Percentiles rank a stretch among this genome's conserved stretches.
phyloP scores from a whole-genome alignment of 2,888 invertebrate genomes.

The Podabrus alpinus region DNA sequence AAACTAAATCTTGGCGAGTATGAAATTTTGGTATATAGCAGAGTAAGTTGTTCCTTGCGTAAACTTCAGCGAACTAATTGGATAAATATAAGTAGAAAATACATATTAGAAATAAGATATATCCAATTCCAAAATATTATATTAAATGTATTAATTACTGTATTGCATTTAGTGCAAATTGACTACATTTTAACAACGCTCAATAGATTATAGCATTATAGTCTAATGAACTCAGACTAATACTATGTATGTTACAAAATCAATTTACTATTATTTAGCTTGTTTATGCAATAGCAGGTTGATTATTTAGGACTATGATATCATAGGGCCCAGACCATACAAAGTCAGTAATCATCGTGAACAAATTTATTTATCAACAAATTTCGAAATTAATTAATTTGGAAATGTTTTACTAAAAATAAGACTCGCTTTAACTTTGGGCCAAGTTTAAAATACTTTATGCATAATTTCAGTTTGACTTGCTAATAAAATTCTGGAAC shows the following conservation, averaged over 20 bases:
- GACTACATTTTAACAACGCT: neutral
- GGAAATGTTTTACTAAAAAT: neutral
- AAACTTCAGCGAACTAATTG: neutral
- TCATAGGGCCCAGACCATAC: neutral
- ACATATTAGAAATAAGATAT: neutral
- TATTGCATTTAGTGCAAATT: neutral
- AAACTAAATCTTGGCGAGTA: too few relatives aligned
- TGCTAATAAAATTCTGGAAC: neutral
- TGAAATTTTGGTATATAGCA: too few relatives aligned
- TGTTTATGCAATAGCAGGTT: neutral
- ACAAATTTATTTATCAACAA: neutral
- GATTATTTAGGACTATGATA: neutral
- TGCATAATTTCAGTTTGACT: neutral
- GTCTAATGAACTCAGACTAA: neutral
- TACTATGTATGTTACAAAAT: neutral
- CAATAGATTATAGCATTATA: neutral
- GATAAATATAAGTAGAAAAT: neutral
- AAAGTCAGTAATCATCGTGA: neutral
- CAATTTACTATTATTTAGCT: neutral
- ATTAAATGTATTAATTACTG: neutral
- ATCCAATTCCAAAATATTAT: neutral
- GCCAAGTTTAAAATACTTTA: neutral
- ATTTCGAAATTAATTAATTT: neutral
- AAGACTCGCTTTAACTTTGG: neutral
- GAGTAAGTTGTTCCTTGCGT: neutral